A percentile compares a stretch with the other conserved stretches of the same genome.
Evolutionary conservation across 2,888 invertebrate species (phyloP).

Genomic region (Mylabris sibirica): DNA sequence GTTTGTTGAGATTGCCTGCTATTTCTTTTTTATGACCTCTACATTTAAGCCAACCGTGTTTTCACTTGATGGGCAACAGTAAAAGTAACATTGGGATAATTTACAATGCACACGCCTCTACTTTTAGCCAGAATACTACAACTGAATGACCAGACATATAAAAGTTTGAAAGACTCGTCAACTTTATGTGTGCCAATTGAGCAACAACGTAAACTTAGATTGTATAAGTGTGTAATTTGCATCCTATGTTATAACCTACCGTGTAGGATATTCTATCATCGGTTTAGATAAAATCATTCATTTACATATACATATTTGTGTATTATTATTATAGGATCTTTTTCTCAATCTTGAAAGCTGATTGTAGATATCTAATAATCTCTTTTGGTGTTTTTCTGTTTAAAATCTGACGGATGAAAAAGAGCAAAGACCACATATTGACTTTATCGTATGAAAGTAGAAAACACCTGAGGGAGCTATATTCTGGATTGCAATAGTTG

Average conservation of each 20-base stretch:
- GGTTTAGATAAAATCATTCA: too few relatives aligned
- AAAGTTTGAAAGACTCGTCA: slow-evolving; percentile 30
- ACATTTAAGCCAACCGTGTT: slow-evolving; percentile 35
- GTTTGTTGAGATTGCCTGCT: slow-evolving; percentile 36
- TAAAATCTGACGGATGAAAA: not conserved
- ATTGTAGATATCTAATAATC: not conserved
- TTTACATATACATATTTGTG: too few relatives aligned
- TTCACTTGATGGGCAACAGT: slow-evolving; percentile 38
- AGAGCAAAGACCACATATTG: slow-evolving; percentile 9
- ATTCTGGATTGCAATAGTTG: slow-evolving; percentile 43
- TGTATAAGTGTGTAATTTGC: slow-evolving; percentile 38
- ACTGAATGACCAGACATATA: slow-evolving; percentile 30
- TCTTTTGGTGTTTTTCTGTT: not conserved
- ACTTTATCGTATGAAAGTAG: slow-evolving; percentile 24
- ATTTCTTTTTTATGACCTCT: slow-evolving; percentile 38
- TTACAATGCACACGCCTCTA: slow-evolving; percentile 41
- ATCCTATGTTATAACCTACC: slow-evolving; percentile 34
- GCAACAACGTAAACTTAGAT: slow-evolving; percentile 6
- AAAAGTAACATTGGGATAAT: slow-evolving; percentile 41
- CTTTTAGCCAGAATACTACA: slow-evolving; percentile 36
- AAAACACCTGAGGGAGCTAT: slow-evolving; percentile 43
- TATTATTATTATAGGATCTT: too few relatives aligned
- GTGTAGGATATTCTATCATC: not conserved
- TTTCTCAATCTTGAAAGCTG: too few relatives aligned
- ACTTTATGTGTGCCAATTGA: slow-evolving; percentile 29